Evolutionary conservation across 2,888 invertebrate species (phyloP), one percentile per base, ranked within the genome.

Genomic region (Lasioglossum zephyrum): DNA sequence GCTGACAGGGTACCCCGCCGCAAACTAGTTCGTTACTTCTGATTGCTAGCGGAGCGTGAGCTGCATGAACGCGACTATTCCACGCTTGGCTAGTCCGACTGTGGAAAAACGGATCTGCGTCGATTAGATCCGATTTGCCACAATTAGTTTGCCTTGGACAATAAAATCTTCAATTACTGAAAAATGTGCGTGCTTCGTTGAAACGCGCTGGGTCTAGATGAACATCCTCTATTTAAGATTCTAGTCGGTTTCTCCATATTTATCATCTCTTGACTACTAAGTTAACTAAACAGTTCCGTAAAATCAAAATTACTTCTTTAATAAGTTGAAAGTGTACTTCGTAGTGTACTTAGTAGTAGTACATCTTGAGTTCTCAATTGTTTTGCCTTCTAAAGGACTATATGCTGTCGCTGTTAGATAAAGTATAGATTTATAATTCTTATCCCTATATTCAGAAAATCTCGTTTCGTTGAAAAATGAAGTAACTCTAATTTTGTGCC

Each of bases 1-100:
- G 76, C 73, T 73, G 80, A 72, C 76, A 77, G 66, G 31, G 41
- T 53, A 41, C 26, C 36, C 72, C n/a, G 53, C n/a, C 60, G 57
- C 26, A 41, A 60, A 79, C 72, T 79, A 75, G 72, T 76, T 79
- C 57, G 69, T 84, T 77, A 60, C 77, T 73, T 73, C 60, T 57
- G 73, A 73, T 77, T 60, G 69, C 63, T 5, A 53, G 22, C 69
- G 22, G 22, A 69, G 69, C 80, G 53, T 49, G 70, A 70, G 36
- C 39, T 69, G 69, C 57, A 60, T 31, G 26, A 73, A 72, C n/a
- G 26, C n/a, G 39, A 26, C 36, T 11, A 9, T 63, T 75, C 31
- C 57, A 22, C 41, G 49, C 26, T 53, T 31, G 13, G n/a, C n/a
- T 41, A 70, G n/a, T 39, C n/a, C 22, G 2, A 22, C 13, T n/a